Evolutionary conservation across 2,797 vertebrate genomes (phyloP).

Genomic region (Falco naumanni): DNA sequence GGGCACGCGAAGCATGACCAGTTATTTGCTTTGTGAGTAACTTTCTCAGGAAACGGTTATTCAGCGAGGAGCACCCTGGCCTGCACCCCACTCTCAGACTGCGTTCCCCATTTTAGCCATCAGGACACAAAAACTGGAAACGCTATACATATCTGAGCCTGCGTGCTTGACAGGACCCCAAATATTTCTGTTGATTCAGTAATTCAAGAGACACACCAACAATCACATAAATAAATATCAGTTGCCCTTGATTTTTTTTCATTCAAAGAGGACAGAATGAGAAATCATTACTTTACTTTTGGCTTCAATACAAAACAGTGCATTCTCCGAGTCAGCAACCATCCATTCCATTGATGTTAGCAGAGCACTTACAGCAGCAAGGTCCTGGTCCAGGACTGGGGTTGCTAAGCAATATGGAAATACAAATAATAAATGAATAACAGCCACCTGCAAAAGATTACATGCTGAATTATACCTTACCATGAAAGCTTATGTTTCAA

Average conservation of each 20-base stretch:
- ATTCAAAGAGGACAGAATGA: neutral
- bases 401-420: constrained; percentile 72
- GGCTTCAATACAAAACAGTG: neutral
- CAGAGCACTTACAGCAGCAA: neutral
- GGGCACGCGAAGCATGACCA: neutral
- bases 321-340: neutral
- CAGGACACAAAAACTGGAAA: neutral
- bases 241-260: neutral
- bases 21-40: neutral
- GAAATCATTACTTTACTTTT: constrained; percentile 27
- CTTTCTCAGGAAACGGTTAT: neutral
- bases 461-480: constrained; percentile 12
- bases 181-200: constrained; percentile 25
- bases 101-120: neutral
- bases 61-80: neutral
- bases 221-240: neutral
- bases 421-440: constrained; percentile 53
- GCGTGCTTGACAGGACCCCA: neutral
- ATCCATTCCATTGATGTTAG: neutral
- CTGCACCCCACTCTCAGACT: neutral
- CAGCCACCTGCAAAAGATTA: constrained; percentile 62
- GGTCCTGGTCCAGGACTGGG: constrained; percentile 30
- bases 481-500: neutral
- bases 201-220: neutral
- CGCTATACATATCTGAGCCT: neutral